Evolutionary conservation across 2,113 vertebrate species (phyloP).

Genomic region (Heterochromis multidens): DNA sequence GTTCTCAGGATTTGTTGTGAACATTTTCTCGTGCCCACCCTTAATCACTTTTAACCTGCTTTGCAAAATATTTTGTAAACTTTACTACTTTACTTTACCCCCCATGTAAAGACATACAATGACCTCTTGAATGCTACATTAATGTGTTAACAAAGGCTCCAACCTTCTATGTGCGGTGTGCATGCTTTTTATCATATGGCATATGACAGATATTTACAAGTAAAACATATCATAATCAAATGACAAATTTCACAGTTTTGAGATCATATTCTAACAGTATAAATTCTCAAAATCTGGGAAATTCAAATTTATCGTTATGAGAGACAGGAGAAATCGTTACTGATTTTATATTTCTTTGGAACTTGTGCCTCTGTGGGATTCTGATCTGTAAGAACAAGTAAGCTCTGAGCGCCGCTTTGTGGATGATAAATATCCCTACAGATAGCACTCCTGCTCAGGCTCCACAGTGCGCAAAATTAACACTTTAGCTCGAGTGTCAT

Average conservation of each 20-base stretch:
- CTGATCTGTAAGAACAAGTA: not conserved
- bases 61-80: not conserved
- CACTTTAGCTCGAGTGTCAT: not conserved
- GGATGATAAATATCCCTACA: constrained; percentile 39
- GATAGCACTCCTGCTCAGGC: not conserved
- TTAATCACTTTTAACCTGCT: not conserved
- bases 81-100: not conserved
- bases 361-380: not conserved
- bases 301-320: not conserved
- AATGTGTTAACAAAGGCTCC: not conserved
- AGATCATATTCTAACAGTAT: not conserved
- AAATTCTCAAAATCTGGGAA: not conserved
- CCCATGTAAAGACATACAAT: not conserved
- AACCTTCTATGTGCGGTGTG: not conserved
- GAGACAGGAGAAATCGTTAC: not conserved
- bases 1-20: not conserved
- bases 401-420: constrained; percentile 71
- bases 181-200: too few species aligned
- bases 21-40: not conserved
- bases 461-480: not conserved
- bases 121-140: not conserved
- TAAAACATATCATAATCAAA: too few species aligned
- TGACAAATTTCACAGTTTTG: not conserved
- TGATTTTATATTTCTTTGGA: not conserved
- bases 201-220: too few species aligned